A percentile compares a stretch with the other conserved stretches of the same genome.
Conservation (phyloP, 2,888 invertebrate genomes). For the Metalampra italica region DNA sequence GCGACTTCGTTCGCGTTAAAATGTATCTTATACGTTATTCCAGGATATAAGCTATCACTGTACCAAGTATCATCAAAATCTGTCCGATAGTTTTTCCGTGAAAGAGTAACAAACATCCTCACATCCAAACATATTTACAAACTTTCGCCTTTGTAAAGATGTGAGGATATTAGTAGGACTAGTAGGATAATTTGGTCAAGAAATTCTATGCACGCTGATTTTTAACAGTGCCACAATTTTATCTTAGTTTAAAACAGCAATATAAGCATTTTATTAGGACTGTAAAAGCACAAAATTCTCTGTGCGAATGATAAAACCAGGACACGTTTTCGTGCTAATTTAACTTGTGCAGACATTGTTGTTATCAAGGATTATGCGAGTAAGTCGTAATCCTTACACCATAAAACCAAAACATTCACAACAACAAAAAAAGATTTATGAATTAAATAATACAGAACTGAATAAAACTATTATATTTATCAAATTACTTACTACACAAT, state of each 20-base stretch:
- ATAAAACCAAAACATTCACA: conserved; percentile 1
- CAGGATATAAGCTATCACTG: too few relatives aligned
- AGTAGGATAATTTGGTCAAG: background rate
- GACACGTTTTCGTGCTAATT: conserved; percentile 57
- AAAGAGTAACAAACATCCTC: too few relatives aligned
- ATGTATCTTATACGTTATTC: too few relatives aligned
- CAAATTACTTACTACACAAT: too few relatives aligned
- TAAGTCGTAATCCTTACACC: background rate
- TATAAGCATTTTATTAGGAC: conserved; percentile 32
- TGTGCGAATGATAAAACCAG: conserved; percentile 43
- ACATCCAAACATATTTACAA: too few relatives aligned
- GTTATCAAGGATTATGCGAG: conserved; percentile 21
- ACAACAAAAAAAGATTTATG: background rate
- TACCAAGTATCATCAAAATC: too few relatives aligned
- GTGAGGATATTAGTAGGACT: too few relatives aligned
- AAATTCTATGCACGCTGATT: background rate
- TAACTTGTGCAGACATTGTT: conserved; percentile 43
- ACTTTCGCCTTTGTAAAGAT: too few relatives aligned
- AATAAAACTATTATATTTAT: too few relatives aligned
- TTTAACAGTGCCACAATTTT: background rate
- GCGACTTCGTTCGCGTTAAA: too few relatives aligned
- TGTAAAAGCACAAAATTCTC: conserved; percentile 36
- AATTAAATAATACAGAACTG: too few relatives aligned
- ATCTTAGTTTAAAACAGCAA: conserved; percentile 3
- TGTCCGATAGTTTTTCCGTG: too few relatives aligned